Evolutionary conservation across 2,113 vertebrate genomes (phyloP).

Genomic region (Lynx canadensis): DNA sequence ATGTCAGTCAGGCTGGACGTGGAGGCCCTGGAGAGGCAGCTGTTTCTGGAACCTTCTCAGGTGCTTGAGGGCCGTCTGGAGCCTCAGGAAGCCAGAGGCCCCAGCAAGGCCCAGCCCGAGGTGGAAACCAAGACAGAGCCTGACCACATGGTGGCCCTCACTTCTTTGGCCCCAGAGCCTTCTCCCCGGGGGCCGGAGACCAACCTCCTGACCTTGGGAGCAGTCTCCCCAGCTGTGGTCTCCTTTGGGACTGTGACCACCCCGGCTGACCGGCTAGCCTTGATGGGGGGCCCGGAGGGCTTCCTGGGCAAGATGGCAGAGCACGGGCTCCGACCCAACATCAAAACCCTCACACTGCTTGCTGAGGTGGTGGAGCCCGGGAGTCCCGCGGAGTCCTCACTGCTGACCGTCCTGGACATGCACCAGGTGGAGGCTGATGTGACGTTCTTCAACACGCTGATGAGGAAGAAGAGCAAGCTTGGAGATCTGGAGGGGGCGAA

Average conservation of each 20-base stretch:
- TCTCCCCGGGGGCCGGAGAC: not conserved
- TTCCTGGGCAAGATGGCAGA: slow-evolving; percentile 92
- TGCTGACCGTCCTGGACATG: slow-evolving; percentile 86
- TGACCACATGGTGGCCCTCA: not conserved
- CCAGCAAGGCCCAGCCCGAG: not conserved
- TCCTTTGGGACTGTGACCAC: slow-evolving; percentile 87
- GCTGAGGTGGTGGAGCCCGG: slow-evolving; percentile 89
- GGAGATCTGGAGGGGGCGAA: slow-evolving; percentile 90
- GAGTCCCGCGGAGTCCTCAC: slow-evolving; percentile 81
- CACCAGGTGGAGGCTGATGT: slow-evolving; percentile 89
- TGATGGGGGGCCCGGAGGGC: slow-evolving; percentile 92
- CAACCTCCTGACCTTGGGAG: slow-evolving; percentile 89
- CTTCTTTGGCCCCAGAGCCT: not conserved
- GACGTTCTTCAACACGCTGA: slow-evolving; percentile 92
- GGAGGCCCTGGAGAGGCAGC: slow-evolving; percentile 87
- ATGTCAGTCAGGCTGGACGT: slow-evolving; percentile 80
- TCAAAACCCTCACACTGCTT: slow-evolving; percentile 92
- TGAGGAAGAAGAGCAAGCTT: slow-evolving; percentile 89
- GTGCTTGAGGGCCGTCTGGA: not conserved
- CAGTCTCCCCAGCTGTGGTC: slow-evolving; percentile 75
- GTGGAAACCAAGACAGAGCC: not conserved
- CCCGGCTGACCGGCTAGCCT: slow-evolving; percentile 86
- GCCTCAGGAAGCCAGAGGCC: not conserved
- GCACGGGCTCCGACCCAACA: slow-evolving; percentile 85
- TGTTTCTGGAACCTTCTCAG: slow-evolving; percentile 80